phyloP scores from a whole-genome alignment of 2,797 vertebrate species.

The Brachymystax lenok region DNA sequence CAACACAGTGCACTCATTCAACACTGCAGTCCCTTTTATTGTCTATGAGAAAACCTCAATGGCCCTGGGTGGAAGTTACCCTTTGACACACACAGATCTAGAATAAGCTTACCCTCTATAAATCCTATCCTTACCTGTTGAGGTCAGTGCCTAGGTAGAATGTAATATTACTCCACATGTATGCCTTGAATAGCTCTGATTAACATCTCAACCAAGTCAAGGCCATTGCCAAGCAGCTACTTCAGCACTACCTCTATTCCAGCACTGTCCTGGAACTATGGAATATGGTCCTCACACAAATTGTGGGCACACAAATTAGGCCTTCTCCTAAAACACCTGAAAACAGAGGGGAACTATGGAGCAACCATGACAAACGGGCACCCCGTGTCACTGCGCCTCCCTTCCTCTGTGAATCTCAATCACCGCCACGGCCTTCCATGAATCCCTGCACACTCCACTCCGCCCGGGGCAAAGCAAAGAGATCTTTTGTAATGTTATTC shows the following conservation, averaged over 20 bases:
- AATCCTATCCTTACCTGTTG: not conserved
- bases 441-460: not conserved
- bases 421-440: constrained; percentile 12
- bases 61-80: not conserved
- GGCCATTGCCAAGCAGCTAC: not conserved
- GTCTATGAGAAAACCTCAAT: not conserved
- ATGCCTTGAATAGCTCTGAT: not conserved
- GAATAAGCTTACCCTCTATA: not conserved
- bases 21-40: not conserved
- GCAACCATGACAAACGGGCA: constrained; percentile 23
- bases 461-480: constrained; percentile 52
- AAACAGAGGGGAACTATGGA: constrained; percentile 23
- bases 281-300: constrained; percentile 29
- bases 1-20: not conserved
- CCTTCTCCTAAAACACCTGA: constrained; percentile 27
- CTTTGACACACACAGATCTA: not conserved
- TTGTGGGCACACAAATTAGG: constrained; percentile 17
- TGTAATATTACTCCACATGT: not conserved
- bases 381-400: not conserved
- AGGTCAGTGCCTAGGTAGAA: not conserved
- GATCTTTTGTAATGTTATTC: constrained; percentile 59
- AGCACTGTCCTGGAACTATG: not conserved
- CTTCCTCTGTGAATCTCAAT: constrained; percentile 12
- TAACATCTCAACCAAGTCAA: not conserved
- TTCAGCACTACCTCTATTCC: not conserved